phyloP scores from a whole-genome alignment of 2,113 vertebrate species.

The Scomber colias region DNA sequence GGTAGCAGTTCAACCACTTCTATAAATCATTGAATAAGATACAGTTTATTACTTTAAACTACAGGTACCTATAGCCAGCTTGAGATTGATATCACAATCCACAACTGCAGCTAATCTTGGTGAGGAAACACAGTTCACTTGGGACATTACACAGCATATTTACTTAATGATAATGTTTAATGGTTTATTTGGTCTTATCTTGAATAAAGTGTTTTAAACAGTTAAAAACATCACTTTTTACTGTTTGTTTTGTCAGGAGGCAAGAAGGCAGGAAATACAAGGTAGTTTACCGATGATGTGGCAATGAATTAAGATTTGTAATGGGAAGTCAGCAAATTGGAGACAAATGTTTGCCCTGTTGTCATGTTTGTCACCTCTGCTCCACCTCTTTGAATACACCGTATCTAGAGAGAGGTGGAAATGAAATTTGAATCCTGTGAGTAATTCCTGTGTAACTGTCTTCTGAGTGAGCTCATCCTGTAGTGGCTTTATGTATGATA shows the following conservation, averaged over 20 bases:
- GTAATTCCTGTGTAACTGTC: constrained; percentile 44
- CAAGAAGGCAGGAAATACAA: not conserved
- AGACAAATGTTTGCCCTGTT: constrained; percentile 16
- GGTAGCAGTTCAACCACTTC: too few species aligned
- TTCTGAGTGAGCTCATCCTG: constrained; percentile 30
- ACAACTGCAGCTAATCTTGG: not conserved
- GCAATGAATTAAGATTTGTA: constrained; percentile 17
- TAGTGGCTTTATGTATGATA: constrained; percentile 24
- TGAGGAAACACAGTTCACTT: too few species aligned
- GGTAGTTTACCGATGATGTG: not conserved
- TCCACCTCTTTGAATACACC: not conserved
- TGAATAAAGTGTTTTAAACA: too few species aligned
- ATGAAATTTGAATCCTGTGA: constrained; percentile 43
- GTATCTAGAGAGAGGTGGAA: constrained; percentile 28
- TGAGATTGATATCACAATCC: not conserved
- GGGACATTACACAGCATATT: too few species aligned
- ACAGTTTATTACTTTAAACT: too few species aligned
- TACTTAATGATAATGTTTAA: too few species aligned
- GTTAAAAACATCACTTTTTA: not conserved
- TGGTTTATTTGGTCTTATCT: too few species aligned
- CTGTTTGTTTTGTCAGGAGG: not conserved
- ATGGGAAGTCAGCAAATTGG: constrained; percentile 19
- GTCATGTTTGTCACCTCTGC: constrained; percentile 12
- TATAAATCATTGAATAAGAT: too few species aligned
- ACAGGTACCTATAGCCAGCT: not conserved